These are phyloP conservation scores for Pachyseris speciosa DNA, from an alignment of 64 coral and sea anemone species.

Conservation along the genomic window DNA sequence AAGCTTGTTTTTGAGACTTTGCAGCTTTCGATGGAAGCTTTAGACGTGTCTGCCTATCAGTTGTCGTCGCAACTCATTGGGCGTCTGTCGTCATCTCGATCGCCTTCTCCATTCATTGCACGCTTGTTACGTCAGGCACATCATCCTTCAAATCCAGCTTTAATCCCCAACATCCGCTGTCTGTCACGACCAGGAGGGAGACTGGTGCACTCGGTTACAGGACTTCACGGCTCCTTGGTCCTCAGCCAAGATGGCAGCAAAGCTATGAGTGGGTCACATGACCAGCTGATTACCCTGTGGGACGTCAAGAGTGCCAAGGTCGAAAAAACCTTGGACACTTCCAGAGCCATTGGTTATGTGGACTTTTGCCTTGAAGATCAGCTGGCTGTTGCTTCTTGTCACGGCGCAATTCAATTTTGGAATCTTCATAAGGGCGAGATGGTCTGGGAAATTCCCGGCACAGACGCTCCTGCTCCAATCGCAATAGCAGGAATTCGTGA, in stretches of 20 bases:
- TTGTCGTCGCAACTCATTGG: constrained; percentile 95
- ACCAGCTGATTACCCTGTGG: constrained; percentile 81
- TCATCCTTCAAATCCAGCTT: constrained; percentile 72
- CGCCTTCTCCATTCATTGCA: constrained; percentile 75
- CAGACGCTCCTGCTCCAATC: constrained; percentile 62
- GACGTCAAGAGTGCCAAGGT: constrained; percentile 77
- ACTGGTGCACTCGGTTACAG: constrained; percentile 86
- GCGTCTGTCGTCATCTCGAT: constrained; percentile 79
- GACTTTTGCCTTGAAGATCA: constrained; percentile 86
- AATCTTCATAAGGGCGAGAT: constrained; percentile 72
- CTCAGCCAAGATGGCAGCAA: constrained; percentile 70
- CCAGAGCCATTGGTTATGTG: constrained; percentile 60
- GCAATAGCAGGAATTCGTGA: constrained; percentile 56
- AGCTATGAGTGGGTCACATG: constrained; percentile 76
- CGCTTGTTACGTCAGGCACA: constrained; percentile 88
- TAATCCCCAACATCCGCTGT: constrained; percentile 94
- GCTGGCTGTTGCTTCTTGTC: constrained; percentile 73
- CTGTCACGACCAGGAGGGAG: constrained; percentile 87
- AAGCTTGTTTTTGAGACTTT: constrained; percentile 88
- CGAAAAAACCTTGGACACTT: constrained; percentile 57
- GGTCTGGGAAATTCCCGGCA: constrained; percentile 68
- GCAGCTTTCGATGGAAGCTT: constrained; percentile 91
- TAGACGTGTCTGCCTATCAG: constrained; percentile 77
- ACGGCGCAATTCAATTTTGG: constrained; percentile 82
- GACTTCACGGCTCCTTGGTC: constrained; percentile 62